Percentiles rank a stretch among this genome's conserved stretches.
Conservation (phyloP, 2,797 vertebrate species). For the Diglossa cyanea region DNA sequence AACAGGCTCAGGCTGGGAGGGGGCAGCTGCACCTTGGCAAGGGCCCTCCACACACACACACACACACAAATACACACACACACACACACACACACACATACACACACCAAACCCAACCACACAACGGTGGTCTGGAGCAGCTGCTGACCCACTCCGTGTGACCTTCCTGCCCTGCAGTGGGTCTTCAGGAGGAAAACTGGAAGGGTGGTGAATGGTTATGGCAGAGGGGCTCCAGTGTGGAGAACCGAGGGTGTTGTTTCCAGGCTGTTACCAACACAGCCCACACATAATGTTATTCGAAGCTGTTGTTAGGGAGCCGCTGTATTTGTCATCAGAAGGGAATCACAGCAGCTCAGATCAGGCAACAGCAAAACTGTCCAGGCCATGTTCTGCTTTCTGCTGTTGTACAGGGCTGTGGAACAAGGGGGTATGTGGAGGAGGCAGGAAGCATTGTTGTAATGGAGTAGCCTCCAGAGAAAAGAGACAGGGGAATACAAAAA, state of each 20-base stretch:
- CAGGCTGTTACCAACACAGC: background rate
- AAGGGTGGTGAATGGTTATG: background rate
- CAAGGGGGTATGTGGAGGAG: background rate
- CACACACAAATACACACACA: no score
- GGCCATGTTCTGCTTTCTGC: background rate
- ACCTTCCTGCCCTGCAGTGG: background rate
- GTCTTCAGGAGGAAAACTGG: background rate
- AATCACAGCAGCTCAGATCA: background rate
- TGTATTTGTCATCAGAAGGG: background rate
- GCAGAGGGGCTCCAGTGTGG: background rate
- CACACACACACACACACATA: no score
- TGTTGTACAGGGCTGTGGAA: background rate
- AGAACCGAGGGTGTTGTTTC: background rate
- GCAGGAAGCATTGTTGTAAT: background rate
- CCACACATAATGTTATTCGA: background rate
- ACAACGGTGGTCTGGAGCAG: background rate
- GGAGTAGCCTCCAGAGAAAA: background rate
- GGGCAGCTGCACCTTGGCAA: background rate
- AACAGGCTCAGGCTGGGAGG: background rate
- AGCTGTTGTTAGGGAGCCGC: background rate
- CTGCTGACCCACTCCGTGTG: background rate
- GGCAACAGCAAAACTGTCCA: background rate
- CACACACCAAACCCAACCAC: background rate
- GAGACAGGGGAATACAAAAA: background rate
- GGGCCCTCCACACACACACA: background rate